Conservation (phyloP, 2,797 vertebrate species). For the Harpagifer antarcticus region DNA sequence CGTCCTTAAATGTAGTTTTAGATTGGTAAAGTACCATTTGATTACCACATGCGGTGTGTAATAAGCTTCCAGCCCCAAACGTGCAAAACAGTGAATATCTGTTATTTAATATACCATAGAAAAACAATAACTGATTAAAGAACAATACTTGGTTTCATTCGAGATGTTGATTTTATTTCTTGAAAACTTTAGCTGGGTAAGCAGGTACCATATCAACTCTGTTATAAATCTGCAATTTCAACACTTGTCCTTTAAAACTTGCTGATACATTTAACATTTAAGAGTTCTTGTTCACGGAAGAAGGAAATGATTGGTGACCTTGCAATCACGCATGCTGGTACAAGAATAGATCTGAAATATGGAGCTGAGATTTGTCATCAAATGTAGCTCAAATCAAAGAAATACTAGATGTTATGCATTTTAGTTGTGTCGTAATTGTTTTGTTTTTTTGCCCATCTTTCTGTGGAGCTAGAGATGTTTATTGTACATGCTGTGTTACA, state of each 20-base stretch:
- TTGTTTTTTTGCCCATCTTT: background rate
- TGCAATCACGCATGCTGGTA: slow-evolving; percentile 3
- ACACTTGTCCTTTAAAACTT: background rate
- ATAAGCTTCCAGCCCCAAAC: too few relatives aligned
- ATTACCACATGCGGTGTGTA: too few relatives aligned
- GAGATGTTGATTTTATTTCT: background rate
- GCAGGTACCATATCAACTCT: background rate
- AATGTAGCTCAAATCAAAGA: background rate
- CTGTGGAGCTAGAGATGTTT: background rate
- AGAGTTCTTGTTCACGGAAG: slow-evolving; percentile 10
- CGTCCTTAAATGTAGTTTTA: too few relatives aligned
- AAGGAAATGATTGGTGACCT: background rate
- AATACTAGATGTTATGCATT: background rate
- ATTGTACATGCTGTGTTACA: background rate
- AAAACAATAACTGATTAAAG: too few relatives aligned
- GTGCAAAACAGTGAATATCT: too few relatives aligned
- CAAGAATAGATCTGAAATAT: slow-evolving; percentile 9
- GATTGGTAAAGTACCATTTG: too few relatives aligned
- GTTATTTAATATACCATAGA: too few relatives aligned
- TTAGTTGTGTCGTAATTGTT: background rate
- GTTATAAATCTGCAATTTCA: background rate
- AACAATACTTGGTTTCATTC: background rate
- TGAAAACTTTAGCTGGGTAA: background rate
- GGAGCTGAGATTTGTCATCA: background rate
- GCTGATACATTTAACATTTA: slow-evolving; percentile 5